phyloP scores from a whole-genome alignment of 1,140 invertebrate species.

The Panagrolaimus sp. region DNA sequence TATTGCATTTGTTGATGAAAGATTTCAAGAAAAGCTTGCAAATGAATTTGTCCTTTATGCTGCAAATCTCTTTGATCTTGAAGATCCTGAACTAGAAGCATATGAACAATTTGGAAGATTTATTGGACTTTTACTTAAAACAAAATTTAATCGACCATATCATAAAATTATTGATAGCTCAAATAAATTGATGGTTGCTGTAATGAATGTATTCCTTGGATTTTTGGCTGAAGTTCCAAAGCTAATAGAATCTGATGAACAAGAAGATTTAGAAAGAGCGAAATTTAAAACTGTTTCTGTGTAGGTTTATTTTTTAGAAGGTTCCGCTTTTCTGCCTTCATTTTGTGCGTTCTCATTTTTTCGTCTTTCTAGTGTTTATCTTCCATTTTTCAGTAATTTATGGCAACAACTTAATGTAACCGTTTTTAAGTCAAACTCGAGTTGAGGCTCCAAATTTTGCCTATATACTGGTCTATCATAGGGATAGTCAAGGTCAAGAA shows the following conservation, averaged over 20 bases:
- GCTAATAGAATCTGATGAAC: background rate
- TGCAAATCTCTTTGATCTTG: background rate
- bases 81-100: background rate
- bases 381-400: too few relatives aligned
- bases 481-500: too few relatives aligned
- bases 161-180: background rate
- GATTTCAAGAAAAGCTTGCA: background rate
- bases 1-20: background rate
- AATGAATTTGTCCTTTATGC: background rate
- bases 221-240: background rate
- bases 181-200: slow-evolving; percentile 2
- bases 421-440: too few relatives aligned
- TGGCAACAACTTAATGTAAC: too few relatives aligned
- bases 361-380: too few relatives aligned
- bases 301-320: too few relatives aligned
- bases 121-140: slow-evolving; percentile 5
- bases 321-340: too few relatives aligned
- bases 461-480: too few relatives aligned
- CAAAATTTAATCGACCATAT: background rate
- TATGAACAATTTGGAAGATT: slow-evolving; percentile 1
- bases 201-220: background rate
- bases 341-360: too few relatives aligned
- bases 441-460: too few relatives aligned
- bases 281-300: too few relatives aligned
- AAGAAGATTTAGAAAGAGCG: background rate